Evolutionary conservation across 2,888 invertebrate species (phyloP).

Genomic region (Thumatha senex): DNA sequence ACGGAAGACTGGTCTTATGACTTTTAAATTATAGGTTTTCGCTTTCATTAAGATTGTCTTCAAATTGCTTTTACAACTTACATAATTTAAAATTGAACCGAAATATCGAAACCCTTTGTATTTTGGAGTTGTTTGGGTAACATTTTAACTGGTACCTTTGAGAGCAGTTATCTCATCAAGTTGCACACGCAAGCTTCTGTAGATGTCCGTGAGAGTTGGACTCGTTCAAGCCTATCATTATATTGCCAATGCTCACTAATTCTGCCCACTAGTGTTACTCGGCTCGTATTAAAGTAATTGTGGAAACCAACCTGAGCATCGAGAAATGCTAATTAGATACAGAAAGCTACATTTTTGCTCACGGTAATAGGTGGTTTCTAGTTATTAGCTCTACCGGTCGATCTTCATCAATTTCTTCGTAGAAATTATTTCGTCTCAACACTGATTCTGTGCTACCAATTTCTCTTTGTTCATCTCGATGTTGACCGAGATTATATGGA

Average conservation of each 20-base stretch:
- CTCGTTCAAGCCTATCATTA: slow-evolving; percentile 60
- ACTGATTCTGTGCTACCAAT: slow-evolving; percentile 1
- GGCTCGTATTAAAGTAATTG: slow-evolving; percentile 70
- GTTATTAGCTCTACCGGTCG: slow-evolving; percentile 19
- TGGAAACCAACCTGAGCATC: slow-evolving; percentile 67
- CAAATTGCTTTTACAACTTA: slow-evolving; percentile 4
- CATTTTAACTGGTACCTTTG: slow-evolving; percentile 21
- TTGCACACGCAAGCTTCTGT: slow-evolving; percentile 47
- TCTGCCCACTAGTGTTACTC: slow-evolving; percentile 74
- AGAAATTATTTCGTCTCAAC: slow-evolving; percentile 6
- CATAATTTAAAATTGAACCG: slow-evolving; percentile 3
- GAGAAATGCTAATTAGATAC: slow-evolving; percentile 72
- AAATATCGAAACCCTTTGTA: slow-evolving; percentile 7
- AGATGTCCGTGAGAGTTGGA: slow-evolving; percentile 57
- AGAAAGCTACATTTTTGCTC: slow-evolving; percentile 37
- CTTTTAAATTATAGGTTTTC: slow-evolving; percentile 8
- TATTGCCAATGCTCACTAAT: slow-evolving; percentile 51
- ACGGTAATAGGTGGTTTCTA: slow-evolving; percentile 29
- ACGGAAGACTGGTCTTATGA: slow-evolving; percentile 5
- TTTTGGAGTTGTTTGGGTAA: slow-evolving; percentile 28
- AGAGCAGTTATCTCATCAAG: slow-evolving; percentile 42
- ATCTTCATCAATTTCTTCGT: slow-evolving; percentile 9
- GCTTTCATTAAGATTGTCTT: background rate
- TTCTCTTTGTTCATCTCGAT: slow-evolving; percentile 11
- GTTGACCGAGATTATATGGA: too few species aligned